Evolutionary conservation across 2,797 vertebrate genomes (phyloP).

Genomic region (Staurois parvus): DNA sequence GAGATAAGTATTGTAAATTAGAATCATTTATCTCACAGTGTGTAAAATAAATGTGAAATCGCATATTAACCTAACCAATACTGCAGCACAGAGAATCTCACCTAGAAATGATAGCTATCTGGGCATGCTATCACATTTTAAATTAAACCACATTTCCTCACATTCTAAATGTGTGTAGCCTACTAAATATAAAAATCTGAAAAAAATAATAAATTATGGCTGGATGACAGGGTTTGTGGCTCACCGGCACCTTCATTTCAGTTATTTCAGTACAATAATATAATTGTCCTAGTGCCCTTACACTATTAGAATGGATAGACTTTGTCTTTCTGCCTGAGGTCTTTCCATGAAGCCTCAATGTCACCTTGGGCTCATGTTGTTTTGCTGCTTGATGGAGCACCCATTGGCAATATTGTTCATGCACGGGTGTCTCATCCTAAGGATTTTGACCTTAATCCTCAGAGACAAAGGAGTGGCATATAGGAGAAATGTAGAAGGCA

Average conservation of each 20-base stretch:
- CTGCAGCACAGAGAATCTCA: background rate
- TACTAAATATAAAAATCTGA: constrained; percentile 11
- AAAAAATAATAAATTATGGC: constrained; percentile 4
- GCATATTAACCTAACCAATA: constrained; percentile 34
- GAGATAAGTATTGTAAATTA: constrained; percentile 46
- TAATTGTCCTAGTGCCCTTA: constrained; percentile 10
- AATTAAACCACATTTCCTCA: constrained; percentile 11
- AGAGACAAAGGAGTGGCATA: constrained; percentile 29
- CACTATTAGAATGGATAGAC: constrained; percentile 1
- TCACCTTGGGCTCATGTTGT: constrained; percentile 34
- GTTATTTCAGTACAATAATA: background rate
- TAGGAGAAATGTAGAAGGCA: background rate
- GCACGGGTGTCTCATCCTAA: constrained; percentile 9
- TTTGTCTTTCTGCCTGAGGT: constrained; percentile 7
- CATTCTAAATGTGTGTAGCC: constrained; percentile 5
- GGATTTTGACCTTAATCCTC: constrained; percentile 23
- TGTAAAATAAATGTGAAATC: constrained; percentile 38
- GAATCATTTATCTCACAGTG: constrained; percentile 45
- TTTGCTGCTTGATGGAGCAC: constrained; percentile 41
- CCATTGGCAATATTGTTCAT: constrained; percentile 45
- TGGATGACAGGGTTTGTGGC: background rate
- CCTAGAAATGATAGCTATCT: constrained; percentile 31
- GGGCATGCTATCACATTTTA: constrained; percentile 8
- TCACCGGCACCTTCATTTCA: background rate
- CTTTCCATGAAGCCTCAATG: constrained; percentile 25